phyloP scores from a whole-genome alignment of 2,888 invertebrate species.

The Frankliniella fusca region DNA sequence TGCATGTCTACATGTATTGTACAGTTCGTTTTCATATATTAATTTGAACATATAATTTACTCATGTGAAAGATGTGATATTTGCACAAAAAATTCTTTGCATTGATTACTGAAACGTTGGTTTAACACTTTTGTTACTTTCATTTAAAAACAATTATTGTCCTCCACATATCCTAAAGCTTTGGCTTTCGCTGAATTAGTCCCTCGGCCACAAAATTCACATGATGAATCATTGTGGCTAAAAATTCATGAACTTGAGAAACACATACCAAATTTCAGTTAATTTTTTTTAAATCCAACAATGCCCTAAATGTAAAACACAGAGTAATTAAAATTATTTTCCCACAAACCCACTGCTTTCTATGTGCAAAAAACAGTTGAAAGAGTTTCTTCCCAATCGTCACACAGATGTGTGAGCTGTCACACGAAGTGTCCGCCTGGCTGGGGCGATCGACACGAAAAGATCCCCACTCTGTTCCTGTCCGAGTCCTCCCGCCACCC shows the following conservation, averaged over 20 bases:
- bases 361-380: conserved; percentile 22
- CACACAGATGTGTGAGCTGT: not conserved
- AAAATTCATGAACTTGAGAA: not conserved
- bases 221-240: not conserved
- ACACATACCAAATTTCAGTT: not conserved
- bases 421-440: conserved; percentile 33
- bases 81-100: not conserved
- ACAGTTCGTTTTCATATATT: conserved; percentile 10
- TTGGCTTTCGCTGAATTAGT: conserved; percentile 15
- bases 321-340: conserved; percentile 7
- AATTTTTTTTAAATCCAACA: not conserved
- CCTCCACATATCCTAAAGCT: conserved; percentile 22
- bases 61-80: not conserved
- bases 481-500: conserved; percentile 20
- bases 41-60: conserved; percentile 15
- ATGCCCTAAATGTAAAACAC: conserved; percentile 2
- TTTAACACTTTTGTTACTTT: not conserved
- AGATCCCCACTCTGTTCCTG: conserved; percentile 10
- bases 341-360: not conserved
- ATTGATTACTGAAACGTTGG: not conserved
- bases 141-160: conserved; percentile 15
- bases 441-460: conserved; percentile 34
- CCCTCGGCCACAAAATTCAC: not conserved
- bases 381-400: not conserved
- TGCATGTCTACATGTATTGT: conserved; percentile 16